Conservation (phyloP, 2,888 invertebrate species). For the Heliconius ismenius region DNA sequence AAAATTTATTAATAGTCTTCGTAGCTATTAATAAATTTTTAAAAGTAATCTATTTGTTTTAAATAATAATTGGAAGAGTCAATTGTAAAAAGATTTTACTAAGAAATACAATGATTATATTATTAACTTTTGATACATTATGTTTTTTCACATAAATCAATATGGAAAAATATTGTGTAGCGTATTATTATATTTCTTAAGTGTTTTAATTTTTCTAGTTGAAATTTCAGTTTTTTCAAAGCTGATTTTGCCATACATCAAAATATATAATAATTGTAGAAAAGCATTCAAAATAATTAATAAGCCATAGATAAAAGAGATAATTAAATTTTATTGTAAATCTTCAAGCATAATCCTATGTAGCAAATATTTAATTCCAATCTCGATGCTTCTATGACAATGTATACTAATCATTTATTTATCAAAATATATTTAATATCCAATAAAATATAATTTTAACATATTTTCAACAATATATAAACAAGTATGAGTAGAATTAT, state of each 20-base stretch:
- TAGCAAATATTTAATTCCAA: background rate
- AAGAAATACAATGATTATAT: background rate
- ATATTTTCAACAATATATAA: constrained; percentile 2
- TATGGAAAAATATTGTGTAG: background rate
- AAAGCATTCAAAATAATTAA: background rate
- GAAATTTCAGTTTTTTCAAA: background rate
- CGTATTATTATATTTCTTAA: background rate
- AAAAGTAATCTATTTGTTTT: background rate
- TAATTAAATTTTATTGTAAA: background rate
- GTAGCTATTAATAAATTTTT: background rate
- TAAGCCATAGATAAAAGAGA: constrained; percentile 1
- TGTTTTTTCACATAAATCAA: background rate
- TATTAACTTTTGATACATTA: background rate
- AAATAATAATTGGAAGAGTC: background rate
- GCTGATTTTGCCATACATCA: background rate
- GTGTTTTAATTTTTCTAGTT: background rate
- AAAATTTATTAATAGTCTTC: background rate
- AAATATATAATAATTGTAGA: background rate
- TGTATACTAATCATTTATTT: background rate
- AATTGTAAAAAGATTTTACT: background rate
- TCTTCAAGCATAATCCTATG: background rate
- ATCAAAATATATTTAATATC: constrained; percentile 6
- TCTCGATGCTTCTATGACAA: background rate
- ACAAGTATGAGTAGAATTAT: constrained; percentile 12
- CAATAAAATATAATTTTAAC: constrained; percentile 2